Evolutionary conservation across 2,888 invertebrate genomes (phyloP), one percentile per base, ranked within the genome.

Genomic region (Brassicogethes aeneus): DNA sequence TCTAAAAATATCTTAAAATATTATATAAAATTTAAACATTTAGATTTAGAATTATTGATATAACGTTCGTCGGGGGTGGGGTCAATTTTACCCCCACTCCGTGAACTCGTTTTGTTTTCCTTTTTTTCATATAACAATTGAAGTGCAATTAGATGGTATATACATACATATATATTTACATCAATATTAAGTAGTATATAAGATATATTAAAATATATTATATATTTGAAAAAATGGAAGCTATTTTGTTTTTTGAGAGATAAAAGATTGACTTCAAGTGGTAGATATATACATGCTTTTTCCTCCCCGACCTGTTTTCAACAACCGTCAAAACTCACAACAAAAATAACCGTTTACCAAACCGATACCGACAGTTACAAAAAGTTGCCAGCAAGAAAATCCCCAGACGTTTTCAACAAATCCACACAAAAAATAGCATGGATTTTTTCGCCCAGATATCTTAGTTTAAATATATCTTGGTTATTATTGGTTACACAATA

Each of bases 161-260:
- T 68, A 68, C 63, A 68, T 64, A 64, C 51, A 70, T 70, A 70
- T 72, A 72, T 72, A 72, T 72, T 72, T 71, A 72, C 71, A 70
- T 70, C 69, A 69, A 68, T 69, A 70, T 68, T 67, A 65, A 62
- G 65, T 70, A 67, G 66, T 64, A 65, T 61, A 66, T 68, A 69
- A 70, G 67, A 68, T 67, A 68, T 68, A 67, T 65, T 65, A 62
- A 60, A 56, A 65, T 67, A 68, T 70, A 68, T 70, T 69, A 69
- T 70, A 69, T 70, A 70, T 70, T 68, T 70, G 64, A 65, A 65
- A 63, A 48, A 66, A 61, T 58, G 68, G 65, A 68, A 68, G 66
- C 72, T 74, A 74, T 73, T 74, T 74, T 74, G 74, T 74, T 75
- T 71, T n/a, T 75, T 71, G 76, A 76, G 76, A 76, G 76, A 76